Conservation (phyloP, 1,140 invertebrate species). For the Aphelinus certus region DNA sequence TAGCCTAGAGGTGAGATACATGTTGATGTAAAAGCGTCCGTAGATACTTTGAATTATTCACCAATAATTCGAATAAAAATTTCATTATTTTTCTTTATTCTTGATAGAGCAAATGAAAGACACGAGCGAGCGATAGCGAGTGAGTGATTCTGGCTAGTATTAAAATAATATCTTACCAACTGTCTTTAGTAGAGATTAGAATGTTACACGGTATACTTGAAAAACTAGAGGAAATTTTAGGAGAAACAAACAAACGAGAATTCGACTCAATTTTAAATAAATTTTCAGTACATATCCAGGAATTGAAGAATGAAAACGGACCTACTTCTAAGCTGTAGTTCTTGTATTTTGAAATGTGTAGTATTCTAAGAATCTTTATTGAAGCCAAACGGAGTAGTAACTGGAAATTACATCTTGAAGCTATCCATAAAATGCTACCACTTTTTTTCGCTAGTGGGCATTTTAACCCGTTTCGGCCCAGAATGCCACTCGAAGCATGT, state of each 20-base stretch:
- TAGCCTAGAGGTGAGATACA: no score
- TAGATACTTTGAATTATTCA: no score
- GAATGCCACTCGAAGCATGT: no score
- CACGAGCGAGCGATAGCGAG: no score
- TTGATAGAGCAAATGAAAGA: no score
- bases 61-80: no score
- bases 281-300: not conserved
- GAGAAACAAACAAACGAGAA: no score
- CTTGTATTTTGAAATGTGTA: slow-evolving; percentile 33
- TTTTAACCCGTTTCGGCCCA: not conserved
- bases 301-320: slow-evolving; percentile 33
- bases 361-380: slow-evolving; percentile 36
- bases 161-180: no score
- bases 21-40: no score
- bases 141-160: no score
- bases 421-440: slow-evolving; percentile 45
- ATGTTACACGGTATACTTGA: not conserved
- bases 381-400: slow-evolving; percentile 40
- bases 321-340: slow-evolving; percentile 49
- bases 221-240: not conserved
- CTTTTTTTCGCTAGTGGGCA: slow-evolving; percentile 42
- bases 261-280: not conserved
- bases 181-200: not conserved
- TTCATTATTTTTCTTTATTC: no score
- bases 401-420: slow-evolving; percentile 33